These are phyloP conservation scores for Rhynchophorus ferrugineus DNA, from an alignment of 1,140 invertebrate genomes.

Conservation along the genomic window DNA sequence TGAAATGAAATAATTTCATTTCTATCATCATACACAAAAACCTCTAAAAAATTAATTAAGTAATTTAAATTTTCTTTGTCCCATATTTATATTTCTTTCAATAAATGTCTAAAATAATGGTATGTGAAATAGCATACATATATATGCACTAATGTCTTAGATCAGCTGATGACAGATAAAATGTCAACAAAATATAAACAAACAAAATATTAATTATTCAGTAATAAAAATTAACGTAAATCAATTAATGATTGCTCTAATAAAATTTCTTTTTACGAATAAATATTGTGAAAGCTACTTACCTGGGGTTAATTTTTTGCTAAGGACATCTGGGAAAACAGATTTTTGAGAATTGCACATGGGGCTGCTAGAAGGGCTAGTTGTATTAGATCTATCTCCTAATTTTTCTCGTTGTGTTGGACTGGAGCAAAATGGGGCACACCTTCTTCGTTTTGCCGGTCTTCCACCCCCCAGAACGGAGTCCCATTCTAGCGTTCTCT, in stretches of 20 bases:
- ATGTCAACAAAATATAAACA: conserved; percentile 31
- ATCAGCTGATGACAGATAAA: conserved; percentile 38
- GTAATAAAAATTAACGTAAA: neutral
- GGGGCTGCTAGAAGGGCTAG: conserved; percentile 45
- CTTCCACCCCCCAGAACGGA: conserved; percentile 73
- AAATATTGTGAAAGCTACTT: conserved; percentile 31
- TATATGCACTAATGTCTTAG: no score
- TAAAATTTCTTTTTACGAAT: neutral
- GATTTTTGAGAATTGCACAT: conserved; percentile 49
- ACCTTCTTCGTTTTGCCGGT: conserved; percentile 79
- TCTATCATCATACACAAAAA: no score
- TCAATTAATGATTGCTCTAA: no score
- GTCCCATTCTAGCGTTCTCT: conserved; percentile 89
- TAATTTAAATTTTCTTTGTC: no score
- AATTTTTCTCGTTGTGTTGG: conserved; percentile 41
- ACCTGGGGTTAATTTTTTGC: conserved; percentile 77
- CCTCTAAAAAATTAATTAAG: no score
- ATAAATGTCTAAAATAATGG: no score
- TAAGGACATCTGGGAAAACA: conserved; percentile 37
- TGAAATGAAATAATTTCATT: no score
- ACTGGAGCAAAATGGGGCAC: conserved; percentile 69
- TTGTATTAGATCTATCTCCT: conserved; percentile 14
- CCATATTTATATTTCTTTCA: no score
- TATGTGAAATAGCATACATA: no score
- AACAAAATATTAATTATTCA: conserved; percentile 6